Evolutionary conservation across 2,888 invertebrate species (phyloP), one percentile per base, ranked within the genome.

Genomic region (Microchrysa polita): DNA sequence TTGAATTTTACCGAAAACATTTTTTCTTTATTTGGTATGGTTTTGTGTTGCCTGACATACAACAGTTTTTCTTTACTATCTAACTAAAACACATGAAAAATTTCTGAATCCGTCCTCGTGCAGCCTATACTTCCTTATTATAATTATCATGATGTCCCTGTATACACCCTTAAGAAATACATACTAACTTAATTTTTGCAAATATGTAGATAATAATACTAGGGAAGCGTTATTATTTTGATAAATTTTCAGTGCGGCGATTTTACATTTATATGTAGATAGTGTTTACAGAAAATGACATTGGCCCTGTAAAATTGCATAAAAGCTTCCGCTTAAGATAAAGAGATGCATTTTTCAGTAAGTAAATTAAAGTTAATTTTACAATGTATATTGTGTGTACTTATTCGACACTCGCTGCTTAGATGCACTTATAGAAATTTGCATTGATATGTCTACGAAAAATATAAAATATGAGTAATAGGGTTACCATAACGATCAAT

Each of bases 301-400:
- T 65, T 65, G 65, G 65, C 65, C 42, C 44, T 65, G 44, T 48
- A 65, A 65, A 34, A 48, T 65, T 48, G 65, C 65, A 65, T 34
- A 34, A 34, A 65, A 48, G 65, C 65, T 65, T 65, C 65, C 65
- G 65, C 48, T n/a, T 22, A 65, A 42, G 44, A 65, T 65, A 65
- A n/a, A n/a, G n/a, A n/a, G 48, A 18, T 20, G 22, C 65, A 18
- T 2, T 14, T 44, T n/a, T 40, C 22, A 48, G 65, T 48, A 65
- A 48, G 22, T 65, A 48, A n/a, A n/a, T n/a, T n/a, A 65, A 65
- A 22, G n/a, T 10, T 44, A n/a, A 65, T 4, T 16, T 48, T 18
- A 22, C 22, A 65, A 22, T 65, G 7, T 65, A 48, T 42, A 40
- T 61, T 55, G 55, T 20, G n/a, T n/a, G n/a, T n/a, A n/a, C n/a